phyloP scores from a whole-genome alignment of 2,797 vertebrate genomes.

The Alfaro cultratus region DNA sequence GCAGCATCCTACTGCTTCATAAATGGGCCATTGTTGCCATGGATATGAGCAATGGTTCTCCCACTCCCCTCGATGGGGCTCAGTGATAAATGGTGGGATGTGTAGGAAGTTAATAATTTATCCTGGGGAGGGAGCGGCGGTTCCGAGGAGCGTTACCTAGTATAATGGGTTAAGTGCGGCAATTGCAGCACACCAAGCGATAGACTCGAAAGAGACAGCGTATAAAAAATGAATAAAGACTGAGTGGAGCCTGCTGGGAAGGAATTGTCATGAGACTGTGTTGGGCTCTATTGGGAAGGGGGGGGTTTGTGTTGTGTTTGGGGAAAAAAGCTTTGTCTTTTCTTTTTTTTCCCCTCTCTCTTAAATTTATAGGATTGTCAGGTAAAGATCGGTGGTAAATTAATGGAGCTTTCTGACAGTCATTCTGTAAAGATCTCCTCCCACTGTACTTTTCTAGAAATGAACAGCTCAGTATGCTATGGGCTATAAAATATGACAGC shows the following conservation, averaged over 20 bases:
- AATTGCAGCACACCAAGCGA: constrained; percentile 76
- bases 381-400: constrained; percentile 60
- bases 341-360: constrained; percentile 62
- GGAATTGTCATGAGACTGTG: constrained; percentile 78
- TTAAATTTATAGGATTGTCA: constrained; percentile 61
- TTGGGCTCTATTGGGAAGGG: constrained; percentile 22
- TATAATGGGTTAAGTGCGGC: constrained; percentile 90
- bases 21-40: constrained; percentile 77
- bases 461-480: constrained; percentile 60
- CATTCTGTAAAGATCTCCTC: constrained; percentile 63
- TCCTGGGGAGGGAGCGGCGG: constrained; percentile 71
- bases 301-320: constrained; percentile 49
- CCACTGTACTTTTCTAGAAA: constrained; percentile 56
- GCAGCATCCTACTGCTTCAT: constrained; percentile 67
- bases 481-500: constrained; percentile 68
- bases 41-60: constrained; percentile 72
- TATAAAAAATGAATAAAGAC: constrained; percentile 92
- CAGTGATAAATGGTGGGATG: constrained; percentile 77
- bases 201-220: constrained; percentile 70
- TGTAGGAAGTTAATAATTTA: constrained; percentile 83
- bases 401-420: constrained; percentile 62
- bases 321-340: constrained; percentile 55
- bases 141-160: constrained; percentile 74
- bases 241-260: constrained; percentile 83
- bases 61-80: constrained; percentile 69